Conservation (phyloP, 2,888 invertebrate species). For the Cecidostiba fungosa region DNA sequence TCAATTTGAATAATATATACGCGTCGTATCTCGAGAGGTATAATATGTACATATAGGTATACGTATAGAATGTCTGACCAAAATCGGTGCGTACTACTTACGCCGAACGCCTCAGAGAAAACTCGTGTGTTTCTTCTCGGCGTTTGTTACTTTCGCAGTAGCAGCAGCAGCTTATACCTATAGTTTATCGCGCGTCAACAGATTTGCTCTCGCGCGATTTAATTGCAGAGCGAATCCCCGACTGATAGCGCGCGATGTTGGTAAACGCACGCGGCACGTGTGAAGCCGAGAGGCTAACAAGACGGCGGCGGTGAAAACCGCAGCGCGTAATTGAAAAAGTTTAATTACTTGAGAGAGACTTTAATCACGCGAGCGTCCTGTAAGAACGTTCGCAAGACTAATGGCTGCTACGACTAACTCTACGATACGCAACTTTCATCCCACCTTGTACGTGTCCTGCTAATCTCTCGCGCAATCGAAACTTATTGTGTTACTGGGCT, state of each 20-base stretch:
- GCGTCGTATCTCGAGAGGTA: too few relatives aligned
- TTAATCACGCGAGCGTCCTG: conserved; percentile 40
- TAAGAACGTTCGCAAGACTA: conserved; percentile 27
- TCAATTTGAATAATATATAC: conserved; percentile 2
- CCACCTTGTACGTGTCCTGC: neutral
- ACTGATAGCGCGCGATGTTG: neutral
- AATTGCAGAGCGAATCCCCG: conserved; percentile 1
- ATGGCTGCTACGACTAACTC: neutral
- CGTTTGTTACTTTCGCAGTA: too few relatives aligned
- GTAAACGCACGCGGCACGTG: neutral
- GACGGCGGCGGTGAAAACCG: conserved; percentile 46
- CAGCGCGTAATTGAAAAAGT: conserved; percentile 63
- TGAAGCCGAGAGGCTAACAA: conserved; percentile 4
- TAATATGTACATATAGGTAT: neutral
- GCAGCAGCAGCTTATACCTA: neutral
- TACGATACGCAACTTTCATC: neutral
- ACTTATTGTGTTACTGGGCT: neutral
- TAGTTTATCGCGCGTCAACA: neutral
- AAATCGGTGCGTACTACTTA: neutral
- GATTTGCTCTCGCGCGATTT: neutral
- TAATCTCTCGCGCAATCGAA: neutral
- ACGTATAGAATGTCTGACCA: neutral
- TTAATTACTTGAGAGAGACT: conserved; percentile 59
- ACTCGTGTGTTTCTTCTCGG: too few relatives aligned
- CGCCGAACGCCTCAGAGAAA: too few relatives aligned